These are phyloP conservation scores for Chironomus tentans DNA, from an alignment of 2,888 invertebrate species.

Conservation along the genomic window DNA sequence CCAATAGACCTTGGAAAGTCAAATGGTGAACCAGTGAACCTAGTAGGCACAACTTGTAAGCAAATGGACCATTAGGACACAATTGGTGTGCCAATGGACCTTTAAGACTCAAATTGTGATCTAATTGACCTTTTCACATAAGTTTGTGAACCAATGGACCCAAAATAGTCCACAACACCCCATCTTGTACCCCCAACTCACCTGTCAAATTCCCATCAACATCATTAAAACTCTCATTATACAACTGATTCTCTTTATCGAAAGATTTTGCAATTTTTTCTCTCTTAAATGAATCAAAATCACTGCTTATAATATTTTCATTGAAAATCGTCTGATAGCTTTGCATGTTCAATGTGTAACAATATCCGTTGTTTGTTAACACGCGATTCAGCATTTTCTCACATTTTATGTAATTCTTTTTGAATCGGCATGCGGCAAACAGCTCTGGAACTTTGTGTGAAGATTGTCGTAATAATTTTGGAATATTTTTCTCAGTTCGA, in stretches of 20 bases:
- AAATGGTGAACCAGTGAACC: too few relatives aligned
- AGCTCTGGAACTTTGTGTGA: neutral
- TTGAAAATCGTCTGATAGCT: neutral
- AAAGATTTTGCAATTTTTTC: neutral
- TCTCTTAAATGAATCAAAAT: neutral
- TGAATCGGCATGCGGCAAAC: neutral
- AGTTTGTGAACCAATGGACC: too few relatives aligned
- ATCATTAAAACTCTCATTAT: neutral
- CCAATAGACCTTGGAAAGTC: too few relatives aligned
- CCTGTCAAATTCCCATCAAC: neutral
- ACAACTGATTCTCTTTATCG: neutral
- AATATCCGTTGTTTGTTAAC: conserved; percentile 1
- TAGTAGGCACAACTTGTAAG: too few relatives aligned
- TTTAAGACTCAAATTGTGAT: too few relatives aligned
- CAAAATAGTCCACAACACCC: too few relatives aligned
- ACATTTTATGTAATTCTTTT: neutral
- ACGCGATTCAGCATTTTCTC: neutral
- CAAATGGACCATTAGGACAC: too few relatives aligned
- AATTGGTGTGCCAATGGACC: too few relatives aligned
- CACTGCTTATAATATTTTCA: neutral
- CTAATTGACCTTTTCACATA: too few relatives aligned
- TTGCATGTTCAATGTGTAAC: neutral
- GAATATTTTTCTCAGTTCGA: neutral
- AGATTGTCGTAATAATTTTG: neutral
- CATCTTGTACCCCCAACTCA: too few relatives aligned